Conservation (phyloP, 2,113 vertebrate species). For the Chrysochloris asiatica region DNA sequence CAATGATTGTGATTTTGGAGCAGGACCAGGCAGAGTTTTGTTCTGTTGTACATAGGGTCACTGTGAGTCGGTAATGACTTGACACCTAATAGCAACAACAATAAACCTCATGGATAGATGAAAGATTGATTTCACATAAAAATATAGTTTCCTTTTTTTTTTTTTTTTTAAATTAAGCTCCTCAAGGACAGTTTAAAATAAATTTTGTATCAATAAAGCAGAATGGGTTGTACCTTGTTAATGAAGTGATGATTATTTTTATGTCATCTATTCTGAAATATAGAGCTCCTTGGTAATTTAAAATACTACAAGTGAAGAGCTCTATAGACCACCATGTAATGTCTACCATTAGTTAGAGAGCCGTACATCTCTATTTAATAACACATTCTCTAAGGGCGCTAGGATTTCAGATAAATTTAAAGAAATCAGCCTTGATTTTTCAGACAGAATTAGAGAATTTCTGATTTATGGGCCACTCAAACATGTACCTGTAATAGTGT, state of each 20-base stretch:
- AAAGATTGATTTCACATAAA: no score
- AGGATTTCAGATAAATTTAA: slow-evolving; percentile 71
- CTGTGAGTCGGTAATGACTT: no score
- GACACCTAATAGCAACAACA: no score
- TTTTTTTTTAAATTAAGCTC: background rate
- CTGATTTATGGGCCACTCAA: slow-evolving; percentile 72
- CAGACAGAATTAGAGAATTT: slow-evolving; percentile 73
- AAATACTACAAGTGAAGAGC: background rate
- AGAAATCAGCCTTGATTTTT: slow-evolving; percentile 77
- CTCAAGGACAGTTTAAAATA: background rate
- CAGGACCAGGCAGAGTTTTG: no score
- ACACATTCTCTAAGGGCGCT: slow-evolving; percentile 50
- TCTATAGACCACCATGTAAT: slow-evolving; percentile 26
- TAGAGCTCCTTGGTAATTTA: slow-evolving; percentile 12
- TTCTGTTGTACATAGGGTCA: no score
- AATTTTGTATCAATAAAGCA: background rate
- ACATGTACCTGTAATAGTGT: slow-evolving; percentile 60
- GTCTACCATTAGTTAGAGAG: slow-evolving; percentile 1
- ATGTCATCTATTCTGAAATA: background rate
- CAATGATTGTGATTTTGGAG: no score
- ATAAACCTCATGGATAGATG: no score
- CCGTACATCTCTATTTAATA: slow-evolving; percentile 72
- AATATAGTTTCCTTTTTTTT: background rate
- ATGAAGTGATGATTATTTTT: background rate
- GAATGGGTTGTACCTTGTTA: slow-evolving; percentile 15